phyloP scores from a whole-genome alignment of 2,113 vertebrate species.

The Nymphicus hollandicus region DNA sequence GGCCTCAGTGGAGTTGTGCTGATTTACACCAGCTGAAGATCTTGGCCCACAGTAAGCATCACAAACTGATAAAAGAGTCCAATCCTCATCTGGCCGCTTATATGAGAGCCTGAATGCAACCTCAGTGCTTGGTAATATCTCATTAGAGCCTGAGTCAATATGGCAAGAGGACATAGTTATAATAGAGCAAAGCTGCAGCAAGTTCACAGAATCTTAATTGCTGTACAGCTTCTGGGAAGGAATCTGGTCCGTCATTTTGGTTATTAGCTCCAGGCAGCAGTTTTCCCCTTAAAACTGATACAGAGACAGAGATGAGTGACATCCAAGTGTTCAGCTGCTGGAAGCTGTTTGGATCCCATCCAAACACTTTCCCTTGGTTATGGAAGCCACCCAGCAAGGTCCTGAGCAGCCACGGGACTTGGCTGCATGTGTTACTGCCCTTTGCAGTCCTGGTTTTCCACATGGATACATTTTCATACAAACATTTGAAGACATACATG shows the following conservation, averaged over 20 bases:
- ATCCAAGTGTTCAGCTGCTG: not conserved
- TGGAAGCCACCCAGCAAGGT: not conserved
- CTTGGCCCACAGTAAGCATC: constrained; percentile 32
- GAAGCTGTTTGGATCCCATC: not conserved
- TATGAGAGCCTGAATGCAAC: constrained; percentile 7
- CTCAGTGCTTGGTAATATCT: constrained; percentile 3
- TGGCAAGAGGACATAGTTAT: not conserved
- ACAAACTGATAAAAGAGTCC: constrained; percentile 8
- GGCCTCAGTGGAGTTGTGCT: not conserved
- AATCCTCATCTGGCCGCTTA: not conserved
- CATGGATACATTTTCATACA: not conserved
- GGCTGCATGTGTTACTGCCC: not conserved
- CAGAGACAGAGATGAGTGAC: not conserved
- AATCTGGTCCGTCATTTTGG: not conserved
- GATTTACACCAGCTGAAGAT: constrained; percentile 51
- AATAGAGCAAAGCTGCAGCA: not conserved
- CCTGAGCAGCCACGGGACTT: not conserved
- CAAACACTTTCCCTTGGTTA: not conserved
- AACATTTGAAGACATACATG: not conserved
- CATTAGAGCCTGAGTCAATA: constrained; percentile 14
- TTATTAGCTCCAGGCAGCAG: not conserved
- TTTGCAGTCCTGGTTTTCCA: not conserved
- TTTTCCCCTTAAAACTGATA: not conserved
- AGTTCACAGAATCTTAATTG: not conserved
- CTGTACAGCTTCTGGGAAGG: not conserved